Conservation (phyloP, 2,113 vertebrate species). For the Oostethus manadensis region DNA sequence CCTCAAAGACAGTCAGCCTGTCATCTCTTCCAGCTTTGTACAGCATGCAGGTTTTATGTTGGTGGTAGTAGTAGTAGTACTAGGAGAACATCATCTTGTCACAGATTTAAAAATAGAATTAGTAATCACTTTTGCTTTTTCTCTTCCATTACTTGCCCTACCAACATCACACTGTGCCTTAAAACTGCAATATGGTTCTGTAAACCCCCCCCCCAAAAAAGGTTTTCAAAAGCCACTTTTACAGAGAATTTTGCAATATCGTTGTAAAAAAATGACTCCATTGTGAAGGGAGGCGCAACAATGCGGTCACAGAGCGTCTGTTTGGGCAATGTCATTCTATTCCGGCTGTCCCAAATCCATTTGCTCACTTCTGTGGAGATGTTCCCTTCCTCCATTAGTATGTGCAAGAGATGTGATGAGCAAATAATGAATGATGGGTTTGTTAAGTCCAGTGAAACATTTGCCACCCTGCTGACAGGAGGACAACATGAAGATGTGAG, state of each 20-base stretch:
- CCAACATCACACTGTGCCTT: slow-evolving; percentile 64
- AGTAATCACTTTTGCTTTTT: slow-evolving; percentile 46
- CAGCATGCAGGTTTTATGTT: slow-evolving; percentile 67
- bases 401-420: slow-evolving; percentile 23
- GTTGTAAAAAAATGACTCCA: neutral
- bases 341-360: neutral
- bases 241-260: neutral
- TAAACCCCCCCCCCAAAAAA: slow-evolving; percentile 51
- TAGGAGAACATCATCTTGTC: slow-evolving; percentile 44
- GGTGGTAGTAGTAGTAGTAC: slow-evolving; percentile 41
- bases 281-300: neutral
- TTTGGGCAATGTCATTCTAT: neutral
- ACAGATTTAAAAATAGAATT: slow-evolving; percentile 64
- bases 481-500: slow-evolving; percentile 9
- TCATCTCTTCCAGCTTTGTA: slow-evolving; percentile 51
- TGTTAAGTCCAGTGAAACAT: slow-evolving; percentile 37
- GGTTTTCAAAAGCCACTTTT: slow-evolving; percentile 39
- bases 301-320: neutral
- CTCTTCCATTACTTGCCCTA: slow-evolving; percentile 39
- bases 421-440: slow-evolving; percentile 32
- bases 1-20: slow-evolving; percentile 35
- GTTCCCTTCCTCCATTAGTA: neutral
- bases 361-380: neutral
- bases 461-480: slow-evolving; percentile 18
- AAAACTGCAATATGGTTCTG: slow-evolving; percentile 61